Conservation (phyloP, 2,113 vertebrate genomes). For the Aspidoscelis tigris region DNA sequence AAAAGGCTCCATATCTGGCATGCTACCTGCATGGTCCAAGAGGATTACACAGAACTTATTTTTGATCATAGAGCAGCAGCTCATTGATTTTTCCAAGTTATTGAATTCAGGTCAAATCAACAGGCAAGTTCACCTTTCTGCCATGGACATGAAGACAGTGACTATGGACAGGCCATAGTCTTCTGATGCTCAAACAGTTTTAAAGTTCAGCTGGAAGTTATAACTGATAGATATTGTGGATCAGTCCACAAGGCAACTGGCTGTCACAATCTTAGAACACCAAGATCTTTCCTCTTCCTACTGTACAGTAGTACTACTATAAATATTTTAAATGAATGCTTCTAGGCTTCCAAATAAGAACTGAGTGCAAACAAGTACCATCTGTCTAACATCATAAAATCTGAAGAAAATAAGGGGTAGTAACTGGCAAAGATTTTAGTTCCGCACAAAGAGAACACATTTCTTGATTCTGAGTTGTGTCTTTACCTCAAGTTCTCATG, state of each 20-base stretch:
- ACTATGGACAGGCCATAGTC: neutral
- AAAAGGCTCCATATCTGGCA: too few species aligned
- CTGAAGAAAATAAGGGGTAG: neutral
- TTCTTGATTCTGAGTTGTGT: conserved; percentile 63
- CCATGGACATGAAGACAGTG: neutral
- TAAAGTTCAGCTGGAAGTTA: neutral
- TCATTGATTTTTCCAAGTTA: neutral
- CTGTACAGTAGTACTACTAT: neutral
- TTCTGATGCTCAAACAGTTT: neutral
- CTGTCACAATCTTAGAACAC: neutral
- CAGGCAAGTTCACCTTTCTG: neutral
- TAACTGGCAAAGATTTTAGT: conserved; percentile 22
- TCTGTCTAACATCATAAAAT: neutral
- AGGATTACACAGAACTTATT: too few species aligned
- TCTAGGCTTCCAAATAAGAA: neutral
- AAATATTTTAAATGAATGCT: neutral
- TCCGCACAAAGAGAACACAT: conserved; percentile 3
- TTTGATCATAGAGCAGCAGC: neutral
- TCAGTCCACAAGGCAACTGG: neutral
- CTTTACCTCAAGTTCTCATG: conserved; percentile 35
- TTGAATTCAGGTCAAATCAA: neutral
- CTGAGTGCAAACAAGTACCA: neutral
- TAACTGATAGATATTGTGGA: neutral
- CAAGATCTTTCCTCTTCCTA: neutral
- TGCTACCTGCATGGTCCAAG: too few species aligned